Conservation (phyloP, 2,888 invertebrate species). For the Polyommatus icarus region DNA sequence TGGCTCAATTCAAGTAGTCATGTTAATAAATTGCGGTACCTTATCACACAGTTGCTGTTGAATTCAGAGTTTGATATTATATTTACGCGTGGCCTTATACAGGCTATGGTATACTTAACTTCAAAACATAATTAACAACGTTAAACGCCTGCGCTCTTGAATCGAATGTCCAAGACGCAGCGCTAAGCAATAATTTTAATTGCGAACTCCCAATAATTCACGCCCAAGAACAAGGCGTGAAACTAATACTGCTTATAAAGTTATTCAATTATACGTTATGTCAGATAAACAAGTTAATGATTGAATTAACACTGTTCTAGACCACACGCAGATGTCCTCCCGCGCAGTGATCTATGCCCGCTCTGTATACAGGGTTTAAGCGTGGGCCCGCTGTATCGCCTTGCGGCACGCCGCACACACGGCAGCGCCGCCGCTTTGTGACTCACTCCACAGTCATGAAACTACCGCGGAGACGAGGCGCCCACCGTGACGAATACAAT, state of each 20-base stretch:
- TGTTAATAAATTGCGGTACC: not conserved
- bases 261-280: slow-evolving; percentile 43
- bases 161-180: not conserved
- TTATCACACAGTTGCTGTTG: not conserved
- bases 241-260: slow-evolving; percentile 41
- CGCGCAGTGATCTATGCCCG: slow-evolving; percentile 46
- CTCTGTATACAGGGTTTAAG: slow-evolving; percentile 41
- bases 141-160: not conserved
- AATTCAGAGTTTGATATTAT: not conserved
- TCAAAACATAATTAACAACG: not conserved
- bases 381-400: slow-evolving; percentile 48
- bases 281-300: slow-evolving; percentile 43
- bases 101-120: not conserved
- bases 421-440: slow-evolving; percentile 46
- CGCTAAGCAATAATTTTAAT: slow-evolving; percentile 18
- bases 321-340: slow-evolving; percentile 51
- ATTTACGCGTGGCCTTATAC: not conserved
- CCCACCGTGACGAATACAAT: slow-evolving; percentile 31
- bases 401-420: slow-evolving; percentile 43
- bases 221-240: slow-evolving; percentile 34
- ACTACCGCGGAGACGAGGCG: slow-evolving; percentile 34
- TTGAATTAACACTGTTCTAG: slow-evolving; percentile 44
- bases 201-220: slow-evolving; percentile 29
- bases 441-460: slow-evolving; percentile 44
- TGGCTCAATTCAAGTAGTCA: slow-evolving; percentile 2